Conservation (phyloP, 35 echinoderm and acorn worm species). For the Patiria miniata region DNA sequence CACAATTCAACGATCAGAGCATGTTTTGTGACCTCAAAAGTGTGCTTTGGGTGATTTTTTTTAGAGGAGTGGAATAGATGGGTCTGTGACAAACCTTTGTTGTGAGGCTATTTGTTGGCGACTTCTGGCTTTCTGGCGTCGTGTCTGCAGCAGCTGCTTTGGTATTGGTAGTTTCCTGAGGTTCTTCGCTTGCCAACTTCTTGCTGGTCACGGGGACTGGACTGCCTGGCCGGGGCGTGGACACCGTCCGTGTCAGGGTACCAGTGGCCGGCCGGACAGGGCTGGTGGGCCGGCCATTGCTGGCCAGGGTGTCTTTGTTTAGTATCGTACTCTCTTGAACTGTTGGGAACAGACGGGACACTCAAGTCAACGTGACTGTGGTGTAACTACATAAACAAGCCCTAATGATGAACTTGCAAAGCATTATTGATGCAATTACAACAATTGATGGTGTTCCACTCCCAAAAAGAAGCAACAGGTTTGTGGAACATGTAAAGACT, state of each 20-base stretch:
- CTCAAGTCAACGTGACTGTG: background rate
- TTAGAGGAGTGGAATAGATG: too few relatives aligned
- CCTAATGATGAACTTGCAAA: background rate
- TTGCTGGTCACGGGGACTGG: slow-evolving; percentile 9
- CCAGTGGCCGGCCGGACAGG: slow-evolving; percentile 50
- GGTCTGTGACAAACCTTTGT: slow-evolving; percentile 49
- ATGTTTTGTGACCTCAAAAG: too few relatives aligned
- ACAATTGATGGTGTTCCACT: too few relatives aligned
- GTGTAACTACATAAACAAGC: background rate
- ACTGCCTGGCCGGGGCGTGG: slow-evolving; percentile 52
- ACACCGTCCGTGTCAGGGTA: slow-evolving; percentile 47
- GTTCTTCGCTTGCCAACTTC: background rate
- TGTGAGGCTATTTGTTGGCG: slow-evolving; percentile 49
- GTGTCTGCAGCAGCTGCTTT: slow-evolving; percentile 38
- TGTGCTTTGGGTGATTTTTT: too few relatives aligned
- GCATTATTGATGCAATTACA: too few relatives aligned
- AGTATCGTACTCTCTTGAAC: background rate
- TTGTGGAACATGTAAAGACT: too few relatives aligned
- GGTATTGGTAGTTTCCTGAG: slow-evolving; percentile 25
- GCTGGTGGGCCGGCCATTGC: slow-evolving; percentile 64
- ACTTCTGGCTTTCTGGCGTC: slow-evolving; percentile 37
- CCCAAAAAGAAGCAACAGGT: too few relatives aligned
- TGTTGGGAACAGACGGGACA: background rate
- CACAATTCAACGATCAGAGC: background rate
- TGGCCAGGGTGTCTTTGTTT: slow-evolving; percentile 4